phyloP scores from a whole-genome alignment of 2,113 vertebrate species.

The Pluvialis apricaria region DNA sequence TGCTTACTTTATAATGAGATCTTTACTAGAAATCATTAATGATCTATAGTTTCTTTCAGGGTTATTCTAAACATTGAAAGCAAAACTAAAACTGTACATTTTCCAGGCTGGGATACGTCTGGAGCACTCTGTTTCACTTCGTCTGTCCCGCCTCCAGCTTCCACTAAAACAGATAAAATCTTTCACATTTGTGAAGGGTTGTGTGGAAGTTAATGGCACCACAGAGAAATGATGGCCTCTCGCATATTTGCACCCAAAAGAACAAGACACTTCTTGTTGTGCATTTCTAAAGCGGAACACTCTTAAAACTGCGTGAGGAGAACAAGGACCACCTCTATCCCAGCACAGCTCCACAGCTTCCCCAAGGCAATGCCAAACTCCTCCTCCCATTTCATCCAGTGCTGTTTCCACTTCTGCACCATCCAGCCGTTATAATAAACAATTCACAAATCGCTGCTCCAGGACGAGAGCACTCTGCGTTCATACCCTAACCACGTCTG shows the following conservation, averaged over 20 bases:
- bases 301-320: background rate
- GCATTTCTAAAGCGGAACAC: background rate
- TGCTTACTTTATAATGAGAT: background rate
- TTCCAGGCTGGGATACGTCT: background rate
- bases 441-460: background rate
- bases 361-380: background rate
- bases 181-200: background rate
- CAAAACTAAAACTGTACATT: background rate
- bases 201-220: constrained; percentile 8
- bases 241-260: background rate
- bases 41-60: background rate
- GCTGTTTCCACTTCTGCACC: background rate
- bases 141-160: background rate
- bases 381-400: background rate
- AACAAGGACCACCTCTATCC: background rate
- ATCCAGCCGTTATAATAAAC: accelerated
- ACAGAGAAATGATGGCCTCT: background rate
- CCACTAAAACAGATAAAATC: background rate
- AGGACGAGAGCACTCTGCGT: background rate
- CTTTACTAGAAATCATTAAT: background rate
- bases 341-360: background rate
- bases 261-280: constrained; percentile 63
- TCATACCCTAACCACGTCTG: accelerated
- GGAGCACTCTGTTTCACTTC: background rate
- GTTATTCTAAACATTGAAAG: background rate